phyloP scores from a whole-genome alignment of 2,113 vertebrate species.

The Circaetus gallicus region DNA sequence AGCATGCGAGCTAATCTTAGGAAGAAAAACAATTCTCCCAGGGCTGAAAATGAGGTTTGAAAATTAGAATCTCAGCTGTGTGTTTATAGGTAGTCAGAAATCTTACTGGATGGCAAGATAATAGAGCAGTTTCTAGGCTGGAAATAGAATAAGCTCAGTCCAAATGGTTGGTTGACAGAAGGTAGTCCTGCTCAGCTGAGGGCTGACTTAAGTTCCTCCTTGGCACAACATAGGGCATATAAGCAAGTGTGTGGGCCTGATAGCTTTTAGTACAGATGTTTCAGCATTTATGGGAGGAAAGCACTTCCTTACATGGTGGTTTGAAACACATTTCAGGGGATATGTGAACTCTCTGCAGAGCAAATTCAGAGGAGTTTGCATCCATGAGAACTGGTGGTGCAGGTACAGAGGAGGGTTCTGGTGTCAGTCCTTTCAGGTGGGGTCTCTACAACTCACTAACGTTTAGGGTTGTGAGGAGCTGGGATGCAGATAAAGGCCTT shows the following conservation, averaged over 20 bases:
- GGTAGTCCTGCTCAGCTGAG: background rate
- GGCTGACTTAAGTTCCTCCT: background rate
- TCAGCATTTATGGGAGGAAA: background rate
- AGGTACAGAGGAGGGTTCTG: background rate
- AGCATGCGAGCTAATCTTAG: background rate
- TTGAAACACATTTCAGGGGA: background rate
- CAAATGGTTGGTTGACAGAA: background rate
- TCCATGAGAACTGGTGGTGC: background rate
- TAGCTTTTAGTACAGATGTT: background rate
- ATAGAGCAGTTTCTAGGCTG: background rate
- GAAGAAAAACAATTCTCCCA: background rate
- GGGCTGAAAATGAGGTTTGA: background rate
- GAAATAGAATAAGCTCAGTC: background rate
- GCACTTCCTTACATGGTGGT: background rate
- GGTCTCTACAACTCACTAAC: background rate
- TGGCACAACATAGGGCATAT: background rate
- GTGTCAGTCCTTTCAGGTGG: background rate
- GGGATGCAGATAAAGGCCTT: background rate
- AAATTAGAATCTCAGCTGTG: background rate
- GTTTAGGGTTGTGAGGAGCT: background rate
- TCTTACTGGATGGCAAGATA: background rate
- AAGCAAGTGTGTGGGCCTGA: background rate
- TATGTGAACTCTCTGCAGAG: background rate
- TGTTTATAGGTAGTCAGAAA: background rate
- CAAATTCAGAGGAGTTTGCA: background rate